Conservation (phyloP, 2,797 vertebrate species). For the Anas bahamensis region DNA sequence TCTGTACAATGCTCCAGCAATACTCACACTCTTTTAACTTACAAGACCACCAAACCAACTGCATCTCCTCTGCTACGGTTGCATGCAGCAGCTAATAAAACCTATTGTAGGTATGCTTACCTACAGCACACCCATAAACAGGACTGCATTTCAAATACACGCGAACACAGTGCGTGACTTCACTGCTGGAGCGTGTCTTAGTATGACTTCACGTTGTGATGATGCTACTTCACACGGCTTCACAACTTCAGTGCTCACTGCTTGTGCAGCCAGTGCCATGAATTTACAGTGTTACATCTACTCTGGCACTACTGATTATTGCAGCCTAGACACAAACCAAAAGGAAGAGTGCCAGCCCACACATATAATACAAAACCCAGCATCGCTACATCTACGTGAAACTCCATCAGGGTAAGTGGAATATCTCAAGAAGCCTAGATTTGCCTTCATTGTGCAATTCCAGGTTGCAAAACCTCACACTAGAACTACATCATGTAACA, state of each 20-base stretch:
- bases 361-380: neutral
- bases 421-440: neutral
- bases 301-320: neutral
- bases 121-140: neutral
- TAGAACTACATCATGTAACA: neutral
- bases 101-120: neutral
- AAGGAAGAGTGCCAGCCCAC: neutral
- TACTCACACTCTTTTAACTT: rapidly evolving
- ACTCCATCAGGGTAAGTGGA: neutral
- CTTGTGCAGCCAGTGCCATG: neutral
- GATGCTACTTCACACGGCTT: neutral
- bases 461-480: neutral
- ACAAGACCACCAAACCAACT: neutral
- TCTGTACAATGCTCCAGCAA: neutral
- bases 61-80: neutral
- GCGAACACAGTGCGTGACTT: neutral
- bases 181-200: neutral
- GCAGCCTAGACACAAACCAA: neutral
- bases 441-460: neutral
- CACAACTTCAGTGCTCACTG: neutral
- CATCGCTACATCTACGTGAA: neutral
- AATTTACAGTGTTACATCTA: neutral
- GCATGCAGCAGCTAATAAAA: neutral
- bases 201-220: neutral
- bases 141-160: neutral